A percentile compares a stretch with the other conserved stretches of the same genome.
These are phyloP conservation scores for Pegoplata infirma DNA, from an alignment of 2,888 invertebrate genomes.

Conservation along the genomic window DNA sequence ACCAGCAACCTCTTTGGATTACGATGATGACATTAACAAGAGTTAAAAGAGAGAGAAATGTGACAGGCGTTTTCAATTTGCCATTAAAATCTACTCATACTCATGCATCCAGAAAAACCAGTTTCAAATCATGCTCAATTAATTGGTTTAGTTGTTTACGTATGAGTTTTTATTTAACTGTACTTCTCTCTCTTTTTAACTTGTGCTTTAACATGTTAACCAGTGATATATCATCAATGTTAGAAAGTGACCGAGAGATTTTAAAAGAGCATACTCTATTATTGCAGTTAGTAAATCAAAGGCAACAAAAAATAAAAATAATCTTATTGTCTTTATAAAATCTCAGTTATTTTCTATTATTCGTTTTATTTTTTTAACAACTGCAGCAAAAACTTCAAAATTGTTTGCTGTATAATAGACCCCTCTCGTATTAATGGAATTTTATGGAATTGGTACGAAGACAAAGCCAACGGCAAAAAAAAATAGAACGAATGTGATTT, in stretches of 20 bases:
- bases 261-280: constrained; percentile 34
- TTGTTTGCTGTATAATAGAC: constrained; percentile 28
- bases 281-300: constrained; percentile 49
- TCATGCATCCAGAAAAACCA: constrained; percentile 44
- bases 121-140: constrained; percentile 54
- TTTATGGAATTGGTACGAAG: constrained; percentile 72
- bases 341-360: constrained; percentile 43
- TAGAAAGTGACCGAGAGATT: constrained; percentile 44
- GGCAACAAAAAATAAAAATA: constrained; percentile 32
- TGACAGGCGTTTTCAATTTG: constrained; percentile 53
- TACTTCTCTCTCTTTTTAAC: background rate
- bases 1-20: constrained; percentile 10
- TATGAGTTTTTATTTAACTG: constrained; percentile 35
- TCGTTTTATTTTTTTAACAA: constrained; percentile 53
- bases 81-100: constrained; percentile 47
- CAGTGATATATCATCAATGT: constrained; percentile 5
- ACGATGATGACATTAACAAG: constrained; percentile 11
- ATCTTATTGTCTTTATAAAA: constrained; percentile 49
- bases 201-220: background rate
- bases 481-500: constrained; percentile 76
- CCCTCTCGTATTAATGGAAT: constrained; percentile 66
- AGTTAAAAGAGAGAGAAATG: constrained; percentile 50
- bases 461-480: constrained; percentile 25
- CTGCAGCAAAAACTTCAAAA: constrained; percentile 48
- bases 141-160: constrained; percentile 41